A percentile compares a stretch with the other conserved stretches of the same genome.
These are phyloP conservation scores for Corvus moneduloides DNA, from an alignment of 2,113 vertebrate species.

Conservation along the genomic window DNA sequence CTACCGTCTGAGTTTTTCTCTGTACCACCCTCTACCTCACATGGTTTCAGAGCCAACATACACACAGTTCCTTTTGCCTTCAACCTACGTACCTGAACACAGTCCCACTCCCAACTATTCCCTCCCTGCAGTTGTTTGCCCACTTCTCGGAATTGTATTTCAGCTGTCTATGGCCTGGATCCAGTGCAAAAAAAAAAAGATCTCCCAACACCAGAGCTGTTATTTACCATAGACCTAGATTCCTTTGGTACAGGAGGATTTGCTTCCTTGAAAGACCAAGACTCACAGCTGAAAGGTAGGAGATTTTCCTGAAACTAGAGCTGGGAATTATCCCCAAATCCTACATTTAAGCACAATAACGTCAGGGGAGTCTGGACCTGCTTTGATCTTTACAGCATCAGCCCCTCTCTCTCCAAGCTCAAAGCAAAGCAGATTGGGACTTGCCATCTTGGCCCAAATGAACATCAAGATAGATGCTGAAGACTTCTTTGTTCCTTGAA, in stretches of 20 bases:
- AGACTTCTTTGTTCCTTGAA: conserved; percentile 59
- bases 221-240: not conserved
- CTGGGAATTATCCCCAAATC: not conserved
- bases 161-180: not conserved
- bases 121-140: conserved; percentile 16
- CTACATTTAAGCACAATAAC: not conserved
- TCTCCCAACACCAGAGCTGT: not conserved
- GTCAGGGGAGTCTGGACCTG: conserved; percentile 5
- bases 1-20: conserved; percentile 52
- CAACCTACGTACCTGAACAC: conserved; percentile 45
- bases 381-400: conserved; percentile 47
- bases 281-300: not conserved
- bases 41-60: conserved; percentile 52
- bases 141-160: not conserved
- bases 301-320: not conserved
- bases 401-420: conserved; percentile 25
- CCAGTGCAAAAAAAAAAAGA: not conserved
- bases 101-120: conserved; percentile 20
- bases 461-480: conserved; percentile 50
- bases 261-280: not conserved
- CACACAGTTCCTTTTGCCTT: conserved; percentile 50
- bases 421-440: conserved; percentile 51
- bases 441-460: conserved; percentile 44
- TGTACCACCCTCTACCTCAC: conserved; percentile 62
- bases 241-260: not conserved